A percentile compares a stretch with the other conserved stretches of the same genome.
Evolutionary conservation across 2,797 vertebrate species (phyloP).

Genomic region (Choloepus didactylus): DNA sequence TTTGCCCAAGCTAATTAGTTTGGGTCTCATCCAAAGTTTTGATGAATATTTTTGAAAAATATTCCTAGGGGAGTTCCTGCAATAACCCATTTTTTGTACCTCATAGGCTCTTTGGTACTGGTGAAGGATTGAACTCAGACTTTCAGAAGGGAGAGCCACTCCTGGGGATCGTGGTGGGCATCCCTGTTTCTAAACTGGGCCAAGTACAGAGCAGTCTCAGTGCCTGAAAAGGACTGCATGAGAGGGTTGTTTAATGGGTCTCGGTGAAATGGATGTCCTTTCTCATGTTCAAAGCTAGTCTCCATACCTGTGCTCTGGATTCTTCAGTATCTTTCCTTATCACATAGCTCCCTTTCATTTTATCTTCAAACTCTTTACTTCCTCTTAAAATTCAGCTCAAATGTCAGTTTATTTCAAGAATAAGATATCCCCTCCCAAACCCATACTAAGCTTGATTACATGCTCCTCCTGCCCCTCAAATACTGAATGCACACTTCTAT

Average conservation of each 20-base stretch:
- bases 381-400: slow-evolving; percentile 12
- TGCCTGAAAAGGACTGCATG: not conserved
- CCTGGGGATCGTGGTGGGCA: not conserved
- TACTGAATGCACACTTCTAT: too few relatives aligned
- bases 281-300: not conserved
- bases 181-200: too few relatives aligned
- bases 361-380: not conserved
- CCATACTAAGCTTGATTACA: not conserved
- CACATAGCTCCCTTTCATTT: not conserved
- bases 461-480: not conserved
- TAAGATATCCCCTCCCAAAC: not conserved
- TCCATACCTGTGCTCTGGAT: not conserved
- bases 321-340: not conserved
- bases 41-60: not conserved
- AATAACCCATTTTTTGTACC: not conserved
- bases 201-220: too few relatives aligned
- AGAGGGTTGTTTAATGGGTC: too few relatives aligned
- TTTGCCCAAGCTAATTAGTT: not conserved
- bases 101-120: not conserved
- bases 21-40: not conserved
- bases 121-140: too few relatives aligned
- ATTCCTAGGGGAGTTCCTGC: not conserved
- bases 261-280: not conserved
- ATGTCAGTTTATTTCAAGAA: not conserved
- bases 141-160: not conserved